Evolutionary conservation across 1,140 invertebrate genomes (phyloP).

Genomic region (Orius insidiosus): DNA sequence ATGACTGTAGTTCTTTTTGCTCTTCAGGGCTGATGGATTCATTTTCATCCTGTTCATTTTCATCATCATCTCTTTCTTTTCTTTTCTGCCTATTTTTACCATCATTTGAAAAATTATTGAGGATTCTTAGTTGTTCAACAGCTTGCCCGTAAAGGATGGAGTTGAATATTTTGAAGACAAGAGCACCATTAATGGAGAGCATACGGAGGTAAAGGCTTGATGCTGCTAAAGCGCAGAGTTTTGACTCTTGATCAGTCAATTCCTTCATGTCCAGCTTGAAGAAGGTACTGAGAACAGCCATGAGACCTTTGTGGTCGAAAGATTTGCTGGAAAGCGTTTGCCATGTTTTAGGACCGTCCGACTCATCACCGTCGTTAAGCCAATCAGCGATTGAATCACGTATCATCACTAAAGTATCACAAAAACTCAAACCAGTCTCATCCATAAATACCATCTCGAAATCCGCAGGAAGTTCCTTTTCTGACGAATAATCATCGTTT

Average conservation of each 20-base stretch:
- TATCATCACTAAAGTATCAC: constrained; percentile 20
- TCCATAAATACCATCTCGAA: constrained; percentile 28
- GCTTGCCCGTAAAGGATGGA: constrained; percentile 33
- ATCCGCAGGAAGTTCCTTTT: constrained; percentile 28
- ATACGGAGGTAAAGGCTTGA: constrained; percentile 31
- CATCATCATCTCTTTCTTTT: constrained; percentile 19
- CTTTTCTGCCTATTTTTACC: constrained; percentile 18
- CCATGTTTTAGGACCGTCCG: constrained; percentile 27
- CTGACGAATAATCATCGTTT: constrained; percentile 30
- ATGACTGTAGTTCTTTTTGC: constrained; percentile 21
- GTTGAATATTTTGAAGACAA: constrained; percentile 37
- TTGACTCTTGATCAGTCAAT: constrained; percentile 23
- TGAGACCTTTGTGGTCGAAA: constrained; percentile 29
- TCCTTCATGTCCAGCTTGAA: constrained; percentile 29
- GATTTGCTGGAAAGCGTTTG: constrained; percentile 30
- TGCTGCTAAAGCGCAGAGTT: constrained; percentile 27
- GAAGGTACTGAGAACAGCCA: constrained; percentile 33
- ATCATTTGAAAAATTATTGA: constrained; percentile 20
- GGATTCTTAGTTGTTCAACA: constrained; percentile 30
- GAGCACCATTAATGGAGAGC: constrained; percentile 34
- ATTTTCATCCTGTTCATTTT: constrained; percentile 23
- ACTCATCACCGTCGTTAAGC: constrained; percentile 19
- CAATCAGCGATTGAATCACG: constrained; percentile 21
- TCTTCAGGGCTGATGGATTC: constrained; percentile 19
- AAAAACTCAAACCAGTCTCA: constrained; percentile 25